phyloP scores from a whole-genome alignment of 2,113 vertebrate genomes.

The Brienomyrus longianalis region DNA sequence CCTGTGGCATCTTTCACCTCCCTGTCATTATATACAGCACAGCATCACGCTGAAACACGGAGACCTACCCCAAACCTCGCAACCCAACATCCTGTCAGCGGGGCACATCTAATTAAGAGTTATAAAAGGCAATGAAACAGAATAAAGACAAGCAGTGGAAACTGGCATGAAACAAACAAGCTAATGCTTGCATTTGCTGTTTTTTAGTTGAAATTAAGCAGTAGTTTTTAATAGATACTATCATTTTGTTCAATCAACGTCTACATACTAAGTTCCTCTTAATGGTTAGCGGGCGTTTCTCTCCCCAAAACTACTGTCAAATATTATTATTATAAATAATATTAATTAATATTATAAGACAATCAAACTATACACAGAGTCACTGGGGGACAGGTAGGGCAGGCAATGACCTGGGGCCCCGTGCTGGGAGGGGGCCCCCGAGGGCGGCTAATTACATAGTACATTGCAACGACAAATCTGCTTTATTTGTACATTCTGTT shows the following conservation, averaged over 20 bases:
- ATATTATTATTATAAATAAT: neutral
- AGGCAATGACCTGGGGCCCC: neutral
- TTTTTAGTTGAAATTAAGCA: neutral
- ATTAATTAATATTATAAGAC: neutral
- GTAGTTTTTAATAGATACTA: neutral
- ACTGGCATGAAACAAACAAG: conserved; percentile 18
- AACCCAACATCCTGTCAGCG: conserved; percentile 41
- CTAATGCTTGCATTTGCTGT: neutral
- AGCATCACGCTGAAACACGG: conserved; percentile 5
- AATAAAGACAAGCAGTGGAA: conserved; percentile 41
- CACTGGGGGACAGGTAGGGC: too few species aligned
- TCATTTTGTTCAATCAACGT: neutral
- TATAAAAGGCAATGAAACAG: conserved; percentile 15
- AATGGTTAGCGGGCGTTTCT: neutral
- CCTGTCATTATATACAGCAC: neutral
- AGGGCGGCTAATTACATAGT: neutral
- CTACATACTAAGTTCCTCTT: neutral
- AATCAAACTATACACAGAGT: neutral
- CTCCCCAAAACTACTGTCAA: neutral
- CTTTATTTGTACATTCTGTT: neutral
- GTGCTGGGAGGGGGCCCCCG: too few species aligned
- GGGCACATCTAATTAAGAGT: conserved; percentile 47
- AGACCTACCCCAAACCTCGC: neutral
- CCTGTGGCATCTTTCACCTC: conserved; percentile 3
- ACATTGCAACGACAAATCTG: neutral